A percentile compares a stretch with the other conserved stretches of the same genome.
Evolutionary conservation across 2,797 vertebrate species (phyloP).

Genomic region (Diplodus puntazzo): DNA sequence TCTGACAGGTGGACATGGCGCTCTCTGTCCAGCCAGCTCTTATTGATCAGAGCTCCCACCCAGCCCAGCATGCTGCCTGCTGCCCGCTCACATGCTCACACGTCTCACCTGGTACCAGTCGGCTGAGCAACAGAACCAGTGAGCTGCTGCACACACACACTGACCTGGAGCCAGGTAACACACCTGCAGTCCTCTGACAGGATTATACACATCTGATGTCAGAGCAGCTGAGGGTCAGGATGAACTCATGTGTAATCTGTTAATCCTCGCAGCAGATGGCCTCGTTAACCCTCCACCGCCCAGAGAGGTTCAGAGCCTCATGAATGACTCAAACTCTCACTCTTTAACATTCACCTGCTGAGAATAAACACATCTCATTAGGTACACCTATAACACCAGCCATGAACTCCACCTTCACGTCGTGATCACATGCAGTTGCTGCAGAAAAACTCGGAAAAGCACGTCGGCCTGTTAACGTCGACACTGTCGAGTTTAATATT

Average conservation of each 20-base stretch:
- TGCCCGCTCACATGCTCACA: neutral
- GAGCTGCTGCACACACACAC: neutral
- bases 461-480: too few relatives aligned
- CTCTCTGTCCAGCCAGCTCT: constrained; percentile 62
- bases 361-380: too few relatives aligned
- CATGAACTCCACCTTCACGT: too few relatives aligned
- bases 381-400: too few relatives aligned
- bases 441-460: too few relatives aligned
- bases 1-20: neutral
- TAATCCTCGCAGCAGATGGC: constrained; percentile 79
- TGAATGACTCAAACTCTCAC: constrained; percentile 3
- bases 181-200: neutral
- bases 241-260: constrained; percentile 68
- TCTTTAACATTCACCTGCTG: neutral
- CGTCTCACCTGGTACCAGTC: constrained; percentile 5
- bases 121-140: neutral
- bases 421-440: too few relatives aligned
- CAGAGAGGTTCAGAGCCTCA: neutral
- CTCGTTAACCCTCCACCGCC: constrained; percentile 21
- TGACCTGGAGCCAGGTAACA: constrained; percentile 26
- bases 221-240: constrained; percentile 32
- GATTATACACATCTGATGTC: constrained; percentile 33
- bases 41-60: constrained; percentile 76
- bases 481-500: too few relatives aligned
- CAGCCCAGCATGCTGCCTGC: constrained; percentile 72